Evolutionary conservation across 1,140 invertebrate species (phyloP).

Genomic region (Phthorimaea operculella): DNA sequence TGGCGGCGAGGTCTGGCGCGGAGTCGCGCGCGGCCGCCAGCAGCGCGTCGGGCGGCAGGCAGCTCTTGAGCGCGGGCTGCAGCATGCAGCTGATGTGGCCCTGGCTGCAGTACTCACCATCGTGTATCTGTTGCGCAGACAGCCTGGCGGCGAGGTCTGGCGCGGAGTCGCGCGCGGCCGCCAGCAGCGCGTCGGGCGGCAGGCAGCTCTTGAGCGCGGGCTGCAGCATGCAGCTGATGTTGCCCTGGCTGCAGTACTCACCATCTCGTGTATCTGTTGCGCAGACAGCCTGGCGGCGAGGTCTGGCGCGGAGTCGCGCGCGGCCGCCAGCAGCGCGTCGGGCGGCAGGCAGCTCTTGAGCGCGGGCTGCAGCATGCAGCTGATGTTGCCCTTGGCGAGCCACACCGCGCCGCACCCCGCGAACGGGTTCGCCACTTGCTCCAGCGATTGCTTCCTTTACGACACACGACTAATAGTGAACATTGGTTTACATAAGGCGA

Average conservation of each 20-base stretch:
- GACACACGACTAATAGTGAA: conserved; percentile 13
- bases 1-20: conserved; percentile 78
- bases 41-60: conserved; percentile 76
- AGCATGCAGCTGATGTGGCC: conserved; percentile 69
- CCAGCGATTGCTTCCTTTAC: conserved; percentile 64
- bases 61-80: conserved; percentile 67
- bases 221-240: conserved; percentile 56
- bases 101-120: conserved; percentile 76
- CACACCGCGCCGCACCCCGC: conserved; percentile 57
- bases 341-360: conserved; percentile 70
- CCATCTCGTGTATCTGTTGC: conserved; percentile 77
- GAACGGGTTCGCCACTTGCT: conserved; percentile 60
- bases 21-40: conserved; percentile 83
- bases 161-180: conserved; percentile 81
- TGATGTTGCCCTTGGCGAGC: conserved; percentile 49
- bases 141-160: conserved; percentile 77
- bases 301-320: conserved; percentile 81
- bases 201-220: conserved; percentile 67
- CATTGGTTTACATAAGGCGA: conserved; percentile 22
- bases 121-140: conserved; percentile 73
- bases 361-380: conserved; percentile 64
- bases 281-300: conserved; percentile 74
- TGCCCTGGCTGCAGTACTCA: conserved; percentile 36
- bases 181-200: conserved; percentile 81
- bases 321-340: conserved; percentile 81